Percentiles rank a stretch among this genome's conserved stretches.
phyloP scores from a whole-genome alignment of 1,140 invertebrate species.

The Wiebesia pumilae region DNA sequence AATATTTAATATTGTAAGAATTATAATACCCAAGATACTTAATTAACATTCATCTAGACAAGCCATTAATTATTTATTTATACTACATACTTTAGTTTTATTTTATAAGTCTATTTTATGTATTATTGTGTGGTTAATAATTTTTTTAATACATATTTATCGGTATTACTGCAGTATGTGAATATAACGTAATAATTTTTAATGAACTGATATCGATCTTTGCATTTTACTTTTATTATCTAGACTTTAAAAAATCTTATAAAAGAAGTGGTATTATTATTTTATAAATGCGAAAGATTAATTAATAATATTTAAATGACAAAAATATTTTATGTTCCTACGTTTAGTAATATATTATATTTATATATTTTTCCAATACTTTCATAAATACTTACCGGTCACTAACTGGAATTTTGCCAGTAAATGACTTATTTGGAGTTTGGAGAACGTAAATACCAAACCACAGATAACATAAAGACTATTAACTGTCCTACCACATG shows the following conservation, averaged over 20 bases:
- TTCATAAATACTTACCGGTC: not conserved
- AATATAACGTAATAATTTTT: too few relatives aligned
- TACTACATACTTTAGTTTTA: not conserved
- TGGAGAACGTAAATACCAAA: constrained; percentile 3
- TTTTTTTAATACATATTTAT: too few relatives aligned
- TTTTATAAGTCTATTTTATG: not conserved
- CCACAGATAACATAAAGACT: constrained; percentile 18
- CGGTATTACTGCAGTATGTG: too few relatives aligned
- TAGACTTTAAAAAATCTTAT: not conserved
- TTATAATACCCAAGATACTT: too few relatives aligned
- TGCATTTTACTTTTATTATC: not conserved
- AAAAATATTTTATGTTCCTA: not conserved
- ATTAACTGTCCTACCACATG: not conserved
- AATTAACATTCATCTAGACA: too few relatives aligned
- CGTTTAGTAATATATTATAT: not conserved
- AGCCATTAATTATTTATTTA: too few relatives aligned
- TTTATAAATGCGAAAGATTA: not conserved
- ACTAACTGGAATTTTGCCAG: not conserved
- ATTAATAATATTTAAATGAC: not conserved
- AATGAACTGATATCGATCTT: too few relatives aligned
- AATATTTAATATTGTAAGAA: too few relatives aligned
- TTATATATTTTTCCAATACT: not conserved
- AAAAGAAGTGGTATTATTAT: not conserved
- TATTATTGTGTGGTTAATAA: too few relatives aligned
- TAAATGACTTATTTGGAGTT: constrained; percentile 13